Base-by-base conservation (phyloP, 2,113 vertebrate genomes). In the Triplophysa dalaica region DNA sequence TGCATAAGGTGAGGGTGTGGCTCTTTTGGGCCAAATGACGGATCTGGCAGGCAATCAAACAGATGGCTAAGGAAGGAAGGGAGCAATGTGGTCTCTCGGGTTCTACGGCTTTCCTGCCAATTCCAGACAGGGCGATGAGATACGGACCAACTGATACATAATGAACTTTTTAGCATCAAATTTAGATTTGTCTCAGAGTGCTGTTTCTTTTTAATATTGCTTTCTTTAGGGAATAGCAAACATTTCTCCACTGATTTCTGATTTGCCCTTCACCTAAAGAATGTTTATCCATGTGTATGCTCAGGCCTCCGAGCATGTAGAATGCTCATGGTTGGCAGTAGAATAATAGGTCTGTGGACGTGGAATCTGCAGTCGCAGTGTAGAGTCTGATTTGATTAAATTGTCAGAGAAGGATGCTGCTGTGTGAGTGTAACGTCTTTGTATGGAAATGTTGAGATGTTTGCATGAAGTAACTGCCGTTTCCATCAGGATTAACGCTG, bases 61-160 rank as follows among this genome's bases (percentile, higher is more conserved):
- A 72, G 72, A n/a, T 72, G 65, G 80, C 65, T 45, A 16, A 24
- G 72, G 72, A 33, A 75, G 50, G 62, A 81, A 85, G 79, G 63
- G 81, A 81, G 63, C 70, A 60, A 65, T 67, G 77, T 62, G 73
- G 41, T 76, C 82, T 72, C 70, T 63, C 5, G 56, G 65, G 78
- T 83, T 9, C 76, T 81, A 73, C 56, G 33, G 33, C 19, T 81
- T 77, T 43, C 77, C 77, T 79, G 81, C 19, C 43, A 65, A 58
- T n/a, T 65, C 50, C 22, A 22, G 11, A 78, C 50, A 56, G 29
- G 11, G 64, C 48, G 43, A 65, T 65, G 8, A 19, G 58, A 79
- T 50, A 70, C 43, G 33, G 60, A 8, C 16, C 0, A 4, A 75
- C 50, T 52, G 50, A 52, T 12, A 11, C 43, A 10, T 11, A 52